Conservation (phyloP, 2,113 vertebrate genomes). For the Patagioenas fasciata region DNA sequence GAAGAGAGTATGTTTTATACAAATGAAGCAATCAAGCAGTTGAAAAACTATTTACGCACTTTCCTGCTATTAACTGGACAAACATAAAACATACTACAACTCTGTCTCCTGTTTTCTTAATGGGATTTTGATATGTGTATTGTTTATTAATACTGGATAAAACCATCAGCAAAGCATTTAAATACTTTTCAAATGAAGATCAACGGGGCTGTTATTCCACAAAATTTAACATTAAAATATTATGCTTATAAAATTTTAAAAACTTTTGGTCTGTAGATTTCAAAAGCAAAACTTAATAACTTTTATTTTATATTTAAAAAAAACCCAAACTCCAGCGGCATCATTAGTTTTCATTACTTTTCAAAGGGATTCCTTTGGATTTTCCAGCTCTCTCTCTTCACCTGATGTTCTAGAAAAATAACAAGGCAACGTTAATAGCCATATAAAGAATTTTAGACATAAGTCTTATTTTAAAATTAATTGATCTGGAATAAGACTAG, state of each 20-base stretch:
- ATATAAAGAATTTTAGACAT: background rate
- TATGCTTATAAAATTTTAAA: constrained; percentile 74
- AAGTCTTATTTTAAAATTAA: background rate
- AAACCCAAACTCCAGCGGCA: background rate
- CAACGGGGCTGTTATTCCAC: constrained; percentile 23
- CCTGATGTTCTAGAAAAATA: constrained; percentile 46
- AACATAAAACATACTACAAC: constrained; percentile 61
- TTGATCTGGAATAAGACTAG: background rate
- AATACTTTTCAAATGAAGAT: constrained; percentile 63
- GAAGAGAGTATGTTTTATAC: constrained; percentile 58
- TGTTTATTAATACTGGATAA: constrained; percentile 70
- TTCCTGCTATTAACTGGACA: constrained; percentile 54
- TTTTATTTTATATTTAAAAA: constrained; percentile 16
- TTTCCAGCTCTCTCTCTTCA: constrained; percentile 67
- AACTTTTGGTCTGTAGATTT: constrained; percentile 65
- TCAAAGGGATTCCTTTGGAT: constrained; percentile 59
- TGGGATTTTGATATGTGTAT: constrained; percentile 26
- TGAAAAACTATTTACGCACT: constrained; percentile 43
- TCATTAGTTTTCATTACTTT: constrained; percentile 30
- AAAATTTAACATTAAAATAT: constrained; percentile 68
- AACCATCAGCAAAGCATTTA: constrained; percentile 58
- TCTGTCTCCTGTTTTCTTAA: constrained; percentile 52
- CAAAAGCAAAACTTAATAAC: constrained; percentile 62
- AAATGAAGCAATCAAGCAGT: constrained; percentile 37
- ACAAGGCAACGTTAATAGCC: background rate